Conservation (phyloP, 2,113 vertebrate species). For the Cyrtonyx montezumae region DNA sequence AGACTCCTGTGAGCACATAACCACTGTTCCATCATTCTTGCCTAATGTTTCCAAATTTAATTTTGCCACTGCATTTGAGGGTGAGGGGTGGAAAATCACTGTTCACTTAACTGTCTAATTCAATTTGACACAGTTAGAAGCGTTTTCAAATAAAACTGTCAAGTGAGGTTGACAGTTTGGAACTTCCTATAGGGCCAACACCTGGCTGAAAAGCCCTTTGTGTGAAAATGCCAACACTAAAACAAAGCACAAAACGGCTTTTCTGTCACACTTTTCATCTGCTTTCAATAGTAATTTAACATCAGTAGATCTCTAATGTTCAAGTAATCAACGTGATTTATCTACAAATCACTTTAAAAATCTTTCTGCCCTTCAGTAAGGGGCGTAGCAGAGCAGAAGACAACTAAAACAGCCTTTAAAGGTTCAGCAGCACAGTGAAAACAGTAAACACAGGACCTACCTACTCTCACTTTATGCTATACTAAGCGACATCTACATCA, state of each 20-base stretch:
- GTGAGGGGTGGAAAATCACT: background rate
- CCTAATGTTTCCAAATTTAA: background rate
- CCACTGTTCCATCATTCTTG: background rate
- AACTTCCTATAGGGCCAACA: conserved; percentile 30
- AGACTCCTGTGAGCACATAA: background rate
- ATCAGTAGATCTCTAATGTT: background rate
- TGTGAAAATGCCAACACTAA: background rate
- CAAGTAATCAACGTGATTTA: background rate
- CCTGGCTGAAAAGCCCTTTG: conserved; percentile 15
- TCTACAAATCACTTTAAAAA: background rate
- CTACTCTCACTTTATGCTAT: background rate
- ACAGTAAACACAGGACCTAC: background rate
- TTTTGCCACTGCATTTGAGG: background rate
- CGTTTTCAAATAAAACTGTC: conserved; percentile 31
- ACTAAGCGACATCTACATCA: background rate
- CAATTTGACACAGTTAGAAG: background rate
- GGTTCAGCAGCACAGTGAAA: background rate
- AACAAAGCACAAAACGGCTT: background rate
- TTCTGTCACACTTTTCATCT: background rate
- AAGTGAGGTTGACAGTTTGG: conserved; percentile 4
- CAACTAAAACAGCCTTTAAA: background rate
- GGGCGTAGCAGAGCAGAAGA: too few relatives aligned
- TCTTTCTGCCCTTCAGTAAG: background rate
- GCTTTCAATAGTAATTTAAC: background rate
- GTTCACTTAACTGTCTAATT: background rate